Conservation (phyloP, 2,797 vertebrate species). For the Somateria mollissima region DNA sequence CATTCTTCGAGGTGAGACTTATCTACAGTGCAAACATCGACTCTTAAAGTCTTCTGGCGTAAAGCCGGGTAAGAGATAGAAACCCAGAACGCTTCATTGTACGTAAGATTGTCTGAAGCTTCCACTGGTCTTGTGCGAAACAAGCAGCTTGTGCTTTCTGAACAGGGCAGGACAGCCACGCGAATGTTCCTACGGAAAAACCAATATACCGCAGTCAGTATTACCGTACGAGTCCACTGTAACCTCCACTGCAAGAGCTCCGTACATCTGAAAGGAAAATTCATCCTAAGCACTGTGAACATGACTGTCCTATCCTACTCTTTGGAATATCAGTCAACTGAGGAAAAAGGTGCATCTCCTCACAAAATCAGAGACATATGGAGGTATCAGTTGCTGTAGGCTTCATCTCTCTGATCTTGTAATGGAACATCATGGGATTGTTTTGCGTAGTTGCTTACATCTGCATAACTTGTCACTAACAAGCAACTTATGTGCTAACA, state of each 20-base stretch:
- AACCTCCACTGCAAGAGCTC: not conserved
- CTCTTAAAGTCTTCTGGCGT: slow-evolving; percentile 92
- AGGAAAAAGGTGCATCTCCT: not conserved
- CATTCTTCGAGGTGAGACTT: slow-evolving; percentile 87
- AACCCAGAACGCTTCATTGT: slow-evolving; percentile 91
- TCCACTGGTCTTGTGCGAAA: slow-evolving; percentile 86
- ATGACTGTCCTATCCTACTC: not conserved
- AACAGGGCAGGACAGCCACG: slow-evolving; percentile 89
- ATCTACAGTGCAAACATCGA: slow-evolving; percentile 88
- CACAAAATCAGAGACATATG: not conserved
- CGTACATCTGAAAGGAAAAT: not conserved
- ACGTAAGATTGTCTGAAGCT: slow-evolving; percentile 78
- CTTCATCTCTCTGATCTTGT: not conserved
- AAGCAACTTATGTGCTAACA: not conserved
- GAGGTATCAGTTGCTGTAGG: not conserved
- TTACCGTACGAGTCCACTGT: not conserved
- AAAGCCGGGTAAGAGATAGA: slow-evolving; percentile 86
- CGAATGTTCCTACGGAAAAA: slow-evolving; percentile 85
- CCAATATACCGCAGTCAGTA: not conserved
- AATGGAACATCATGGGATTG: not conserved
- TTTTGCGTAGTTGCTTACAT: not conserved
- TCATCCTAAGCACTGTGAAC: not conserved
- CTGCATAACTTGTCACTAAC: not conserved
- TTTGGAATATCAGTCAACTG: not conserved
- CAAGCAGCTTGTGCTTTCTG: slow-evolving; percentile 88